Evolutionary conservation across 2,113 vertebrate species (phyloP), one percentile per base, ranked within the genome.

Genomic region (Motacilla tschutschensis): DNA sequence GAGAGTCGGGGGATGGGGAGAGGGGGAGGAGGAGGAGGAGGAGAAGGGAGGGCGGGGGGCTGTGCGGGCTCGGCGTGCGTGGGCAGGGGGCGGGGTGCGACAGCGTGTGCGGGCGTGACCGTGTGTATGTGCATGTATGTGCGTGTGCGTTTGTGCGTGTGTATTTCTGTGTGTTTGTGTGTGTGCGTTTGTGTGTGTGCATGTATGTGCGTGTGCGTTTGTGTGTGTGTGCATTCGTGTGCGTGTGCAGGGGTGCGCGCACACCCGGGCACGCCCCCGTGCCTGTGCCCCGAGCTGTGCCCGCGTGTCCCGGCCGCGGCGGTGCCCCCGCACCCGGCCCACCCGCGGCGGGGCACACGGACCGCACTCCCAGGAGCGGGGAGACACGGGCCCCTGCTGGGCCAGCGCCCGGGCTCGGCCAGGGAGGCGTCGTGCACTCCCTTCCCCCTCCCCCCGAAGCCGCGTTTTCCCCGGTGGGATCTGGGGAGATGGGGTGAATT

Each of bases 361-460:
- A 54, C 10, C 47, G 22, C 48, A 3, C n/a, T 24, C 20, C 46
- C 25, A 4, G 41, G 6, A 50, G 53, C 16, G 10, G 19, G 13
- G 17, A 4, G 0, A 36, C 10, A 51, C 12, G 8, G 7, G 14
- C 10, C 24, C 28, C 35, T 31, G 12, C 40, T 14, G 4, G 35
- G 24, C 26, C 17, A 8, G n/a, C 26, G 33, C 21, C 2, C 16
- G 8, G 5, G 35, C 21, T 33, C 31, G 17, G 19, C 41, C 10
- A 7, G 6, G 9, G 17, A 7, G 21, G 31, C 15, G 7, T 8
- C 5, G 21, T 31, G 40, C 33, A 17, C 16, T 9, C 29, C 26
- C 46, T n/a, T 35, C 1, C 17, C 29, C 6, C 3, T 3, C 13
- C 20, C 31, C 9, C 2, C 8, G 11, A 38, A 55, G 28, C 20